These are phyloP conservation scores for Acrocephalus arundinaceus DNA, from an alignment of 2,113 vertebrate genomes.

Conservation along the genomic window DNA sequence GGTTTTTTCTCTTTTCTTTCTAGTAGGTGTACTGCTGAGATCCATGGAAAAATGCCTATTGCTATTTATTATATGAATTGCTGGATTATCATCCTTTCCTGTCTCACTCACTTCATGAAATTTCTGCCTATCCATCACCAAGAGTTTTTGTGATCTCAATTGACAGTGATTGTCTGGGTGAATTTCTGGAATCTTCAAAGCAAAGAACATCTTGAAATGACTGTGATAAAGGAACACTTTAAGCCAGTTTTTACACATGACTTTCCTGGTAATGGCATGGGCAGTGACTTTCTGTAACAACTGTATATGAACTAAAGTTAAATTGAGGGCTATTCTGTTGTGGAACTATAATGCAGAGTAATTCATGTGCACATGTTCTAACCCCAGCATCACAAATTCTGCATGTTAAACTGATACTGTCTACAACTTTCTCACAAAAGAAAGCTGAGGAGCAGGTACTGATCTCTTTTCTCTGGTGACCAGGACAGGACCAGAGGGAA, in stretches of 20 bases:
- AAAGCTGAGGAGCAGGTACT: background rate
- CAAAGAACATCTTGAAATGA: background rate
- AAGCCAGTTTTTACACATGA: fast-evolving
- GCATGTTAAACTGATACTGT: background rate
- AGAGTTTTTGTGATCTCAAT: background rate
- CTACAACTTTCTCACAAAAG: background rate
- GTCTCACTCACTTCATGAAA: background rate
- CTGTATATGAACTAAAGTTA: background rate
- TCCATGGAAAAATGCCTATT: background rate
- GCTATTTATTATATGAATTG: background rate
- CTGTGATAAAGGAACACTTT: background rate
- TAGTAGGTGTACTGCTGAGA: background rate
- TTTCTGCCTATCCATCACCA: background rate
- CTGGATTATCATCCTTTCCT: background rate
- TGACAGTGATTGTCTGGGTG: background rate
- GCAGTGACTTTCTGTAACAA: background rate
- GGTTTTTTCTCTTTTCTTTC: background rate
- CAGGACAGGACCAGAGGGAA: background rate
- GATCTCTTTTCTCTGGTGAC: background rate
- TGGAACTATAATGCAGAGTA: background rate
- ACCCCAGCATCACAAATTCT: background rate
- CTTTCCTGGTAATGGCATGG: background rate
- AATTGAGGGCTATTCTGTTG: background rate
- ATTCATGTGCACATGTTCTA: background rate
- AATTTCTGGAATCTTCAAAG: background rate